Percentiles rank a stretch among this genome's conserved stretches.
These are phyloP conservation scores for Pseudobourletiella spinata DNA, from an alignment of 1,140 invertebrate species.

Conservation along the genomic window DNA sequence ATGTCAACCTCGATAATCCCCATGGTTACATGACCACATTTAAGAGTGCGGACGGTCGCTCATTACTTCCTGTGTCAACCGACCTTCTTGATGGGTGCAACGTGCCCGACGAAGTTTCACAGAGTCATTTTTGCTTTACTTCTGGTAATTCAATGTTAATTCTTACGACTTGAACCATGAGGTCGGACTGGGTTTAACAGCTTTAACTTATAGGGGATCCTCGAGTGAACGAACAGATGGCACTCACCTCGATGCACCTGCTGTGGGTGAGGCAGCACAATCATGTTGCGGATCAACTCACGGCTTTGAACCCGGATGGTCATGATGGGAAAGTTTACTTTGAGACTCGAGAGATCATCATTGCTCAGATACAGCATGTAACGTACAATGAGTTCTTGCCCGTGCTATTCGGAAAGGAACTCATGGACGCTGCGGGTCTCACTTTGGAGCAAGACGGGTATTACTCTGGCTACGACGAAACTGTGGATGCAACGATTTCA, in stretches of 20 bases:
- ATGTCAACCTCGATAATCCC: slow-evolving; percentile 42
- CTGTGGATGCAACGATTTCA: slow-evolving; percentile 67
- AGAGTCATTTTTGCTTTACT: slow-evolving; percentile 35
- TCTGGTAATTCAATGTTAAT: no score
- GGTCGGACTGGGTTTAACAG: no score
- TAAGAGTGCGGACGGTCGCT: slow-evolving; percentile 51
- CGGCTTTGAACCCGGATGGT: slow-evolving; percentile 73
- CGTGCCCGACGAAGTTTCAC: slow-evolving; percentile 50
- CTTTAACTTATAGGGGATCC: slow-evolving; percentile 78
- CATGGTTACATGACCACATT: slow-evolving; percentile 57
- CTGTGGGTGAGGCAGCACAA: slow-evolving; percentile 74
- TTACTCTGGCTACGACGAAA: slow-evolving; percentile 58
- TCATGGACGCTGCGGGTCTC: slow-evolving; percentile 42
- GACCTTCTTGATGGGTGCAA: slow-evolving; percentile 68
- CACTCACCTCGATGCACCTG: slow-evolving; percentile 11
- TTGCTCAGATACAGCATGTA: slow-evolving; percentile 47
- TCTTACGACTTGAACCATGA: no score
- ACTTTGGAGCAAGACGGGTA: slow-evolving; percentile 52
- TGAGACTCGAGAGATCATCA: slow-evolving; percentile 68
- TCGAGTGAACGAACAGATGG: slow-evolving; percentile 54
- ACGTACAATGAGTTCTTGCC: slow-evolving; percentile 52
- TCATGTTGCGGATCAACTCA: slow-evolving; percentile 62
- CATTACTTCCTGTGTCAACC: slow-evolving; percentile 58
- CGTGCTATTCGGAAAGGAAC: slow-evolving; percentile 46
- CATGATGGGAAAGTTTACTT: slow-evolving; percentile 77